phyloP scores from a whole-genome alignment of 2,797 vertebrate genomes.

The Acropternis orthonyx region DNA sequence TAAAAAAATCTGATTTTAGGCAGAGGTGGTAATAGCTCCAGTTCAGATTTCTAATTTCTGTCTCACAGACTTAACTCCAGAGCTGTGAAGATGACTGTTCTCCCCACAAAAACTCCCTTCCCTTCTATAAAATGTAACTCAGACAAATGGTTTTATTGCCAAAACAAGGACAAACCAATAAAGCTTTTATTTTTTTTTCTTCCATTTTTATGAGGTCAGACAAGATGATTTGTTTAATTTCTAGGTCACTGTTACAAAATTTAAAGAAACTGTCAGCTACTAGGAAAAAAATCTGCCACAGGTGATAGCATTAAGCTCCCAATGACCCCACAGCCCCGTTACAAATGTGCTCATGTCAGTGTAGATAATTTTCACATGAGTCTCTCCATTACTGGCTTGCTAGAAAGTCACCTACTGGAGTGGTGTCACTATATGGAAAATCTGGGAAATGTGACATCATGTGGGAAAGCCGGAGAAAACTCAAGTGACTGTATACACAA shows the following conservation, averaged over 20 bases:
- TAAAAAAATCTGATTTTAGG: background rate
- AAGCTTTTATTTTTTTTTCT: background rate
- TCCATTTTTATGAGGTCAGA: background rate
- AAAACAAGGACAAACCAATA: background rate
- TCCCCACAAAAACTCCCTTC: background rate
- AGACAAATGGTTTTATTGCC: background rate
- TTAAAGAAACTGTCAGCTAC: background rate
- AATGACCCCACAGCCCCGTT: background rate
- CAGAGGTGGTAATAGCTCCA: background rate
- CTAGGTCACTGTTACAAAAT: background rate
- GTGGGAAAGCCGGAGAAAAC: background rate
- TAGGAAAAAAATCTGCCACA: background rate
- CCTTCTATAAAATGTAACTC: background rate
- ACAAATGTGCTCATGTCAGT: background rate
- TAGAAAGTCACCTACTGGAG: background rate
- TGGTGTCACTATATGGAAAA: background rate
- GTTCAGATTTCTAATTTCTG: background rate
- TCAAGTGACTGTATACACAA: accelerated
- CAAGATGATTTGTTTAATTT: background rate
- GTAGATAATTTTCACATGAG: background rate
- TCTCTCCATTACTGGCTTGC: background rate
- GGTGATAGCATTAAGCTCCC: background rate
- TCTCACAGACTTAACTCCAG: background rate
- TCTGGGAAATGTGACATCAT: background rate
- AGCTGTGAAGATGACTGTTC: background rate